These are phyloP conservation scores for Mormyrops attenuatus DNA, from an alignment of 2,797 vertebrate genomes.

Conservation along the genomic window DNA sequence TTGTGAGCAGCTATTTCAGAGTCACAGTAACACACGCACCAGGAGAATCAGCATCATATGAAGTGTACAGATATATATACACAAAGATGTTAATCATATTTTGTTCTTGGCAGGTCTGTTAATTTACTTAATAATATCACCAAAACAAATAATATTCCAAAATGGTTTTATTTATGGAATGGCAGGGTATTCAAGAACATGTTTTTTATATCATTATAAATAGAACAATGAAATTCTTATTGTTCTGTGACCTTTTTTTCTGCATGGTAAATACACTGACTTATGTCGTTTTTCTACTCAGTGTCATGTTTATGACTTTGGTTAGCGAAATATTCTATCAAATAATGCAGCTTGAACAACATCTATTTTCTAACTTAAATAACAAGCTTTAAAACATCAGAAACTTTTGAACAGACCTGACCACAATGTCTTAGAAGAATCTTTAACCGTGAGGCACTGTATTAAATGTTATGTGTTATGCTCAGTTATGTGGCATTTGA, in stretches of 20 bases:
- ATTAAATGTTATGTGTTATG: not conserved
- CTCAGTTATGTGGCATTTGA: not conserved
- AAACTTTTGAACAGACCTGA: not conserved
- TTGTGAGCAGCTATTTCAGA: not conserved
- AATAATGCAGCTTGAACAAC: not conserved
- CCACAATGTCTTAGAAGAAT: not conserved
- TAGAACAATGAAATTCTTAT: constrained; percentile 6
- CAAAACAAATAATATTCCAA: not conserved
- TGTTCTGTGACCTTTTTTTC: not conserved
- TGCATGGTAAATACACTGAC: not conserved
- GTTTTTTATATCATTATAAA: not conserved
- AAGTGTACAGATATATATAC: not conserved
- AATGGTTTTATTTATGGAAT: not conserved
- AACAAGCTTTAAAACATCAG: not conserved
- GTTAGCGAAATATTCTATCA: not conserved
- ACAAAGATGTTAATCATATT: not conserved
- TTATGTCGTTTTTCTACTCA: not conserved
- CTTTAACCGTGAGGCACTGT: not conserved
- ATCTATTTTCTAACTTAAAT: not conserved
- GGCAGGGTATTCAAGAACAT: not conserved
- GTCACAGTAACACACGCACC: not conserved
- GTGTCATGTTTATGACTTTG: not conserved
- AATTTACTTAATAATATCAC: not conserved
- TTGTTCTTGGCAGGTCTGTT: not conserved
- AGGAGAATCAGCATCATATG: not conserved